Evolutionary conservation across 2,797 vertebrate species (phyloP), one percentile per base, ranked within the genome.

Genomic region (Serranus cabrilla): DNA sequence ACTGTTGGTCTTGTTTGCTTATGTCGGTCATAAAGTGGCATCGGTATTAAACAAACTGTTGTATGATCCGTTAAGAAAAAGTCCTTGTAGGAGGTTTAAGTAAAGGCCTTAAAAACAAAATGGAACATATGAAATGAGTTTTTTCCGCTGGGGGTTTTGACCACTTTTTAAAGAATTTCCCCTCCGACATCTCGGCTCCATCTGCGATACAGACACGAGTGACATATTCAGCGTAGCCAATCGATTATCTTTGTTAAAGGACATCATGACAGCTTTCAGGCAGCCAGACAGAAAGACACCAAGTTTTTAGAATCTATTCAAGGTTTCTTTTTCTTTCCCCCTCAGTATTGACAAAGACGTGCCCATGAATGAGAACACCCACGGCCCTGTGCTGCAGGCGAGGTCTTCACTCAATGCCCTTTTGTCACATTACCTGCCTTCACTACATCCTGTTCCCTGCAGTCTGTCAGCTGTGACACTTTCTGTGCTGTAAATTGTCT

Each of bases 121-220:
- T 52, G 67, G 37, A 80, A 64, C 61, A 61, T n/a, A 71, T 72
- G 21, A 52, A 50, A 72, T 70, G 8, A 39, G 39, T 61, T 46
- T 25, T 51, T 12, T 60, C 45, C 2, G 1, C 34, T 14, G 42
- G 39, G 47, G 27, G 4, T 77, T 83, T 78, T 54, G 50, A 80
- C 77, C 71, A 70, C 76, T 69, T 40, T 27, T 23, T 68, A 62
- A 58, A 60, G 54, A 50, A 17, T 21, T 66, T 73, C 43, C 52
- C 34, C 81, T 59, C 74, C 80, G 59, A 74, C 82, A 86, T 89
- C 82, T 86, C 71, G 65, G 63, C 87, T 82, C 78, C 84, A 89
- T 86, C 88, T 90, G 88, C 10, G 3, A 50, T 34, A 74, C 80
- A 81, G 72, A 80, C 74, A 1, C 11, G 12, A 66, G 79, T 63